phyloP scores from a whole-genome alignment of 2,888 invertebrate species.

The Masnerella sp. region DNA sequence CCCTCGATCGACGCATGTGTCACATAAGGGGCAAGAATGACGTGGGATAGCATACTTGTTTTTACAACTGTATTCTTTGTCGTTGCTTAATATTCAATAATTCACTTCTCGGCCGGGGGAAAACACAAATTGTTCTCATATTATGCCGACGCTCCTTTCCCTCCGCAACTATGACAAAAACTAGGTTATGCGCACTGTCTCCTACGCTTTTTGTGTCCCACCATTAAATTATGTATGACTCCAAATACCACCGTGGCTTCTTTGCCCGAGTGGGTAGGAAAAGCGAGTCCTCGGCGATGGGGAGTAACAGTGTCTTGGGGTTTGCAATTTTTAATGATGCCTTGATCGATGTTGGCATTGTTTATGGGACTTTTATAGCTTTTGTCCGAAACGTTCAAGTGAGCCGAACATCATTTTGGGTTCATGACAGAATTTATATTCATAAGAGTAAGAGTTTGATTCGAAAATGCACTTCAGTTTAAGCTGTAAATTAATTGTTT shows the following conservation, averaged over 20 bases:
- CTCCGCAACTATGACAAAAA: constrained; percentile 37
- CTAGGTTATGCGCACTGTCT: constrained; percentile 53
- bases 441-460: too few relatives aligned
- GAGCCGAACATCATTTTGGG: too few relatives aligned
- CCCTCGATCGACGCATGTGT: constrained; percentile 37
- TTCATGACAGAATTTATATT: too few relatives aligned
- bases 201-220: constrained; percentile 43
- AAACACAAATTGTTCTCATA: constrained; percentile 51
- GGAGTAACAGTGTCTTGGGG: neutral
- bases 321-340: constrained; percentile 34
- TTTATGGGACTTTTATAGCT: neutral
- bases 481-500: too few relatives aligned
- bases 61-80: constrained; percentile 57
- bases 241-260: constrained; percentile 36
- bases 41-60: constrained; percentile 60
- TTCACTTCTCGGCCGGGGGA: constrained; percentile 52
- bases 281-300: constrained; percentile 4
- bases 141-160: constrained; percentile 45
- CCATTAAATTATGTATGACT: constrained; percentile 51
- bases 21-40: constrained; percentile 53
- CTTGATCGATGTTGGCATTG: constrained; percentile 13
- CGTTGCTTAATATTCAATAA: constrained; percentile 61
- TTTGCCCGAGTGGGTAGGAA: constrained; percentile 31
- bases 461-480: too few relatives aligned
- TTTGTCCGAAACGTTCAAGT: too few relatives aligned